Conservation (phyloP, 2,797 vertebrate species). For the Centropyge bicolor region DNA sequence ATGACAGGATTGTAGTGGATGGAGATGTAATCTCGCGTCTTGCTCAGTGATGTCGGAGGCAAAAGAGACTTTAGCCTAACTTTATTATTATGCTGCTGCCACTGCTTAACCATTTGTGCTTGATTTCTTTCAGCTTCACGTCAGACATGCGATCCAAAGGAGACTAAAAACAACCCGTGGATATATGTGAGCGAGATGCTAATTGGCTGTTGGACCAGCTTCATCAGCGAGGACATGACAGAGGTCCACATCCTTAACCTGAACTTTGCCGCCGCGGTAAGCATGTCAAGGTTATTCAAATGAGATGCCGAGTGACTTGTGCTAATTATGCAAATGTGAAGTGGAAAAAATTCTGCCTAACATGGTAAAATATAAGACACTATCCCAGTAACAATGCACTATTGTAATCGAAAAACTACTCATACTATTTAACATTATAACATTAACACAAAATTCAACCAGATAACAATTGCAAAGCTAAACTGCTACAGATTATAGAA, state of each 20-base stretch:
- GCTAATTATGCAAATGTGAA: slow-evolving; percentile 24
- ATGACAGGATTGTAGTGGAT: slow-evolving; percentile 47
- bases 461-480: neutral
- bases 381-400: neutral
- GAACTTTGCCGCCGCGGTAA: slow-evolving; percentile 48
- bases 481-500: neutral
- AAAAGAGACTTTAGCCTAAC: slow-evolving; percentile 23
- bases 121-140: slow-evolving; percentile 72
- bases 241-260: slow-evolving; percentile 86
- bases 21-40: neutral
- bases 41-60: neutral
- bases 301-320: neutral
- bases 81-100: slow-evolving; percentile 30
- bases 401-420: neutral
- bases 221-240: slow-evolving; percentile 46
- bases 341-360: neutral
- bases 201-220: slow-evolving; percentile 82
- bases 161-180: slow-evolving; percentile 40
- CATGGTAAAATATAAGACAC: neutral
- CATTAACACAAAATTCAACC: too few species aligned
- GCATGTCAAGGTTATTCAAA: slow-evolving; percentile 48
- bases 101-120: slow-evolving; percentile 48
- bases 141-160: slow-evolving; percentile 68
- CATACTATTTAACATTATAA: neutral
- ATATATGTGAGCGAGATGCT: slow-evolving; percentile 61